A percentile compares a stretch with the other conserved stretches of the same genome.
These are phyloP conservation scores for Archips xylosteana DNA, from an alignment of 2,888 invertebrate genomes.

Conservation along the genomic window DNA sequence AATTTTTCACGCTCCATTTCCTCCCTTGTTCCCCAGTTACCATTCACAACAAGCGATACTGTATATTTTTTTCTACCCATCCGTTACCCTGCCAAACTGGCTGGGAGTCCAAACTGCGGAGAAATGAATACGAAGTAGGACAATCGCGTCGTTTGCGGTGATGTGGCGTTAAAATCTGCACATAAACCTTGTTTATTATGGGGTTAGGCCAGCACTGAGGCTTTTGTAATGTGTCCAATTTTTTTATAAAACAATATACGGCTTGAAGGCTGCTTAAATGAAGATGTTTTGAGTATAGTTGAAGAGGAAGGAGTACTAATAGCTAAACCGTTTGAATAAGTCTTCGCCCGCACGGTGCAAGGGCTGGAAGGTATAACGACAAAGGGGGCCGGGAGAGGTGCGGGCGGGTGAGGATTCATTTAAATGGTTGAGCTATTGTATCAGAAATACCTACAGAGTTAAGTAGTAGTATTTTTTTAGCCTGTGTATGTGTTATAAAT, in stretches of 20 bases:
- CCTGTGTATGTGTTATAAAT: too few relatives aligned
- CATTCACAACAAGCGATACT: constrained; percentile 30
- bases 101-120: constrained; percentile 13
- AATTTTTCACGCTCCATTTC: constrained; percentile 1
- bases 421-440: too few relatives aligned
- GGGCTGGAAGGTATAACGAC: too few relatives aligned
- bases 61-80: constrained; percentile 33
- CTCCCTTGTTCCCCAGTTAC: background rate
- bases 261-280: too few relatives aligned
- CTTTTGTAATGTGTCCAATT: background rate
- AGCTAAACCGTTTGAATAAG: too few relatives aligned
- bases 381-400: too few relatives aligned
- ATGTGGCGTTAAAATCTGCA: constrained; percentile 11
- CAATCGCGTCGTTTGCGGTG: constrained; percentile 18
- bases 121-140: constrained; percentile 19
- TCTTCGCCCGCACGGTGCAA: too few relatives aligned
- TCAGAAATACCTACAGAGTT: too few relatives aligned
- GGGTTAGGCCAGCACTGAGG: background rate
- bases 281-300: too few relatives aligned
- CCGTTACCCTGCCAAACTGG: constrained; percentile 36
- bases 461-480: too few relatives aligned
- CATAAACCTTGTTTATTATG: constrained; percentile 34
- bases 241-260: background rate
- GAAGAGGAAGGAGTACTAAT: too few relatives aligned
- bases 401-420: too few relatives aligned